Base-by-base conservation (phyloP, 2,113 vertebrate genomes). In the Aspiorhynchus laticeps region DNA sequence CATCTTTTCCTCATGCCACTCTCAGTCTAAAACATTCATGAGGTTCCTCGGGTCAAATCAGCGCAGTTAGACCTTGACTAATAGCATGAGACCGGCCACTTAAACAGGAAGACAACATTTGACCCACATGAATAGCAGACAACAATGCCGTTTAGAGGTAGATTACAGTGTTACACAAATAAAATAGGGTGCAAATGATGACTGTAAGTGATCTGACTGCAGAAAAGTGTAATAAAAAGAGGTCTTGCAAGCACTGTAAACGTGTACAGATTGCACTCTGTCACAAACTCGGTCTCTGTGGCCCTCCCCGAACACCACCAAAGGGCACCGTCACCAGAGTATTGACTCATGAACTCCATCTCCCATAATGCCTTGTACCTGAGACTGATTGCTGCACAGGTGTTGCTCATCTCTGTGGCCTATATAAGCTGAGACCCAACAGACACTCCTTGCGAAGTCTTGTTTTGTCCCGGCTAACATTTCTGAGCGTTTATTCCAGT, bases 81-180 rank as follows among this genome's bases (percentile, higher is more conserved):
- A 77, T 77, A 51, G 43, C 74, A 26, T 5, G 10, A 53, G 76
- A 31, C n/a, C 12, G n/a, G 21, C 38, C 76, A 78, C 43, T 78
- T 31, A 77, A 26, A 51, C 75, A 51, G 43, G 12, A 51, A 46
- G 26, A 75, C 38, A 75, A 75, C 71, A 43, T 26, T 8, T 19
- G 26, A 78, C n/a, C 26, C 43, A 48, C 75, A 53, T 78, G 43
- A 78, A 78, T 31, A 78, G 43, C 24, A 75, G 73, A n/a, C 73
- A 43, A 46, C 10, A 21, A 11, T n/a, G 73, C 5, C 38, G 5
- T 74, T 74, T 15, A 43, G 38, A 11, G 24, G 21, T 2, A 1
- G 38, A 21, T n/a, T 43, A 75, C 5, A 15, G 38, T 65, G 4
- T 31, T 31, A 28, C 67, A 38, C 14, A 33, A 7, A 8, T 33